Percentiles rank a stretch among this genome's conserved stretches.
Conservation (phyloP, 2,888 invertebrate genomes). For the Tiliacea citrago region DNA sequence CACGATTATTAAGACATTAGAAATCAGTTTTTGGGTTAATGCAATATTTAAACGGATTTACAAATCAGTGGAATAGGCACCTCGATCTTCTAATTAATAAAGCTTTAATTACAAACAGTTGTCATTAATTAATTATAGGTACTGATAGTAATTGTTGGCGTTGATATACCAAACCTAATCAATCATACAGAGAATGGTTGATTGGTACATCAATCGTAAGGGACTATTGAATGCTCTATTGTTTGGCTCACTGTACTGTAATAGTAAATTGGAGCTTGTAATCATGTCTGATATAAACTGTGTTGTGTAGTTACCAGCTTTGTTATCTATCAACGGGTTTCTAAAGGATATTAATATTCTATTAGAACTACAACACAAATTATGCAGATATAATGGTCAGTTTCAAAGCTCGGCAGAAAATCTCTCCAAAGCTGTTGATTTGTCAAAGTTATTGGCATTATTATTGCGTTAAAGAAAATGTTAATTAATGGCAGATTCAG, state of each 20-base stretch:
- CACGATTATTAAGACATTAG: background rate
- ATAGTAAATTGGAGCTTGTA: constrained; percentile 28
- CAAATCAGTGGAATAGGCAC: background rate
- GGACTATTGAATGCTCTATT: constrained; percentile 30
- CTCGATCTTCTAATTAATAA: background rate
- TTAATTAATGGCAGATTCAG: background rate
- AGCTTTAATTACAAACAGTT: background rate
- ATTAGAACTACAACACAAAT: background rate
- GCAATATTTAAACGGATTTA: background rate
- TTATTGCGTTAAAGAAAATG: background rate
- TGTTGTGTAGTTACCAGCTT: constrained; percentile 22
- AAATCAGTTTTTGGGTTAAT: background rate
- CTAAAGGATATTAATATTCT: constrained; percentile 14
- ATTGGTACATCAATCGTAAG: constrained; percentile 41
- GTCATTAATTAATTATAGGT: background rate
- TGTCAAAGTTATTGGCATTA: background rate
- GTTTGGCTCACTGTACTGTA: constrained; percentile 1
- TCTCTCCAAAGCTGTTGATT: background rate
- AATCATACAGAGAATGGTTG: constrained; percentile 28
- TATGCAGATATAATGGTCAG: background rate
- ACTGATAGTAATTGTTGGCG: constrained; percentile 7
- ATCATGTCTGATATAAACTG: constrained; percentile 41
- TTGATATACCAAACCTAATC: constrained; percentile 34
- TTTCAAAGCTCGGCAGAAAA: background rate
- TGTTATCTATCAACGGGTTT: constrained; percentile 11